Percentiles rank a stretch among this genome's conserved stretches.
Evolutionary conservation across 2,888 invertebrate species (phyloP).

Genomic region (Micropterix aruncella): DNA sequence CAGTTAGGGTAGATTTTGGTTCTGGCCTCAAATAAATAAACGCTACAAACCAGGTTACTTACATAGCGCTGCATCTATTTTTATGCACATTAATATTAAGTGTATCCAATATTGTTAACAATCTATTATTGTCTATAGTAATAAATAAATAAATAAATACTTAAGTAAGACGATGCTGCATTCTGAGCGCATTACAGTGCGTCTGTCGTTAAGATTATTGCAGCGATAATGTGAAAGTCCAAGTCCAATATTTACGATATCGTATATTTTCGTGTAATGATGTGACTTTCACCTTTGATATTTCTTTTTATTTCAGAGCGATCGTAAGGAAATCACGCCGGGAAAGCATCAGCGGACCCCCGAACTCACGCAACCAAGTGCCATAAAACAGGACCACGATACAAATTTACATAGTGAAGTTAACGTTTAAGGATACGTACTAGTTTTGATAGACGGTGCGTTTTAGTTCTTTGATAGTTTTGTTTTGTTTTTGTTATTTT

Average conservation of each 20-base stretch:
- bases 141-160: too few relatives aligned
- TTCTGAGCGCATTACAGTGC: too few relatives aligned
- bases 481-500: background rate
- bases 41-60: too few relatives aligned
- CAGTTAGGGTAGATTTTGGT: too few relatives aligned
- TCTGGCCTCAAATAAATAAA: too few relatives aligned
- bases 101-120: too few relatives aligned
- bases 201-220: too few relatives aligned
- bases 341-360: background rate
- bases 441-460: background rate
- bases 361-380: conserved; percentile 10
- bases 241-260: background rate
- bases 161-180: too few relatives aligned
- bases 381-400: conserved; percentile 8
- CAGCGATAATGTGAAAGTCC: too few relatives aligned
- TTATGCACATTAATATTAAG: too few relatives aligned
- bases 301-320: conserved; percentile 1
- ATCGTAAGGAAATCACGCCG: background rate
- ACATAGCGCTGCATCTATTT: too few relatives aligned
- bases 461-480: conserved; percentile 13
- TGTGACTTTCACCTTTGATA: background rate
- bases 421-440: conserved; percentile 8
- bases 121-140: too few relatives aligned
- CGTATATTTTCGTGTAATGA: background rate
- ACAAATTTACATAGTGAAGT: conserved; percentile 11